Percentiles rank a stretch among this genome's conserved stretches.
phyloP scores from a whole-genome alignment of 2,113 vertebrate genomes.

The Hippopotamus amphibius region DNA sequence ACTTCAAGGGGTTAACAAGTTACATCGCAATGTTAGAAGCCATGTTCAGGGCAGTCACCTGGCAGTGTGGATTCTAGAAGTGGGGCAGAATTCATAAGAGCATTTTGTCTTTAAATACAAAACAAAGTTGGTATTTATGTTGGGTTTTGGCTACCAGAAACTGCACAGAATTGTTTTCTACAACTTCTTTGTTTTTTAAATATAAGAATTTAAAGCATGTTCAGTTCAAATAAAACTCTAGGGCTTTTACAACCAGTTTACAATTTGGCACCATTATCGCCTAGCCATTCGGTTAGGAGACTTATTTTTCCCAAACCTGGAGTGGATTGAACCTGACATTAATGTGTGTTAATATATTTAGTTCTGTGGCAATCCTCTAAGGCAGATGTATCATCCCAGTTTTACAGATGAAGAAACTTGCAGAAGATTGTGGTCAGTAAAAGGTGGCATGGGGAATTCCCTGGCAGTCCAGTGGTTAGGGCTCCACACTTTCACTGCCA shows the following conservation, averaged over 20 bases:
- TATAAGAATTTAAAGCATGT: background rate
- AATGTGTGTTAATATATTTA: too few relatives aligned
- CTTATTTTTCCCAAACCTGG: background rate
- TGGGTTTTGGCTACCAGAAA: slow-evolving; percentile 5
- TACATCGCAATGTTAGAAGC: background rate
- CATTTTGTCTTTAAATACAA: background rate
- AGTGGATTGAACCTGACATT: background rate
- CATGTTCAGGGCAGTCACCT: background rate
- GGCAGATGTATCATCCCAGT: background rate
- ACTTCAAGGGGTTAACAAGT: too few relatives aligned
- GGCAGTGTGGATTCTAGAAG: background rate
- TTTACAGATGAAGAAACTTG: background rate
- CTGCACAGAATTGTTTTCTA: slow-evolving; percentile 8
- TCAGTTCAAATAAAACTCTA: background rate
- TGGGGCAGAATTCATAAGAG: background rate
- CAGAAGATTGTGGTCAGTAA: background rate
- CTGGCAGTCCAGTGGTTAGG: background rate
- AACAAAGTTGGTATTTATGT: background rate
- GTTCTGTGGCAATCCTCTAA: background rate
- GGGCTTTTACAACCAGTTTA: background rate
- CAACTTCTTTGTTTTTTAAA: slow-evolving; percentile 8
- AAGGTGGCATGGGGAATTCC: background rate
- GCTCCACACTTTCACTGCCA: background rate
- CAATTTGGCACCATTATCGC: background rate
- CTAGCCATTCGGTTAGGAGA: background rate